Evolutionary conservation across 1,140 invertebrate species (phyloP).

Genomic region (Saccostrea cuccullata): DNA sequence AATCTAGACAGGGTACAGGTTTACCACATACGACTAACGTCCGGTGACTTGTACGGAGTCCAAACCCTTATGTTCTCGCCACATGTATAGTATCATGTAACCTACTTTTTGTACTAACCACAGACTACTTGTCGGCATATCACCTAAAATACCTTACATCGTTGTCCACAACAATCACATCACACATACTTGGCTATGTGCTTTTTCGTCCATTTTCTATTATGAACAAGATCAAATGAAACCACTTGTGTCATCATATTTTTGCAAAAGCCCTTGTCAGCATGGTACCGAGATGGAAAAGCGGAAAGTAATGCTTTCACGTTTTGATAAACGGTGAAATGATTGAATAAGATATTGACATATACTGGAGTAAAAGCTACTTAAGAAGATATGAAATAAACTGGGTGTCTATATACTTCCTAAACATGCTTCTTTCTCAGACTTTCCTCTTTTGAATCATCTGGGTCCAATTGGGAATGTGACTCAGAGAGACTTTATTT

Average conservation of each 20-base stretch:
- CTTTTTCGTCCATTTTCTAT: background rate
- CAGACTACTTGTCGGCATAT: conserved; percentile 12
- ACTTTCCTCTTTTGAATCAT: too few species aligned
- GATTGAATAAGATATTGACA: too few species aligned
- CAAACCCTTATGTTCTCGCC: background rate
- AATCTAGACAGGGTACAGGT: background rate
- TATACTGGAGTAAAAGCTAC: too few species aligned
- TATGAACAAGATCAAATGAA: background rate
- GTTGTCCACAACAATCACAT: conserved; percentile 19
- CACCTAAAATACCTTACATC: background rate
- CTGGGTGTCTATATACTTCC: too few species aligned
- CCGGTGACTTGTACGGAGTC: background rate
- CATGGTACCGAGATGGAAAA: background rate
- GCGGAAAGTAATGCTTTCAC: too few species aligned
- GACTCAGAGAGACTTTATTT: background rate
- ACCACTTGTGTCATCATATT: background rate
- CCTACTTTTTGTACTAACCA: background rate
- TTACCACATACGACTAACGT: background rate
- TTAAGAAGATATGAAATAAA: too few species aligned
- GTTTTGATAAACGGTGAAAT: too few species aligned
- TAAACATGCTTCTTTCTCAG: too few species aligned
- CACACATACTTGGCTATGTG: background rate
- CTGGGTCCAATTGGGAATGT: too few species aligned
- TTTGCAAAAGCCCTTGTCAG: background rate
- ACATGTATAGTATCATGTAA: background rate